phyloP scores from a whole-genome alignment of 1,140 invertebrate genomes.

The Thaumatotibia leucotreta region DNA sequence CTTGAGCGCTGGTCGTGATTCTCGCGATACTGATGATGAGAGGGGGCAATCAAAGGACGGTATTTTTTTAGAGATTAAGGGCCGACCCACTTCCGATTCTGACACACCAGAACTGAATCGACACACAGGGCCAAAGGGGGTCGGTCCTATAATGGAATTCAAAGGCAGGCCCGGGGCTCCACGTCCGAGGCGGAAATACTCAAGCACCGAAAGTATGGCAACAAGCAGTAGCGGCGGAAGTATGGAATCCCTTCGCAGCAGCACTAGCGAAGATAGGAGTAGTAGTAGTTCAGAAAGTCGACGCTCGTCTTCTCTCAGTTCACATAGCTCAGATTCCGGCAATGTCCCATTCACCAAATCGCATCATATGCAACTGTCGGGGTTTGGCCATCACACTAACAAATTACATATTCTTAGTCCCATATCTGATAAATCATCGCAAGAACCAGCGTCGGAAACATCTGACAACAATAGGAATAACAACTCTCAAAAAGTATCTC shows the following conservation, averaged over 20 bases:
- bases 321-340: constrained; percentile 88
- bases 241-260: constrained; percentile 89
- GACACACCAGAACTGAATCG: constrained; percentile 76
- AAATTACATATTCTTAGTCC: constrained; percentile 91
- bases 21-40: constrained; percentile 78
- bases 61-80: constrained; percentile 83
- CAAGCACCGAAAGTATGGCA: constrained; percentile 90
- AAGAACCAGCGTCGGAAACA: constrained; percentile 87
- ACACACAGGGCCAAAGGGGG: constrained; percentile 75
- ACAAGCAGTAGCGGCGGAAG: constrained; percentile 90
- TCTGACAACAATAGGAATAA: constrained; percentile 88
- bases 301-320: constrained; percentile 87
- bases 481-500: constrained; percentile 84
- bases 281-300: constrained; percentile 88
- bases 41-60: constrained; percentile 79
- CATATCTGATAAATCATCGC: constrained; percentile 93
- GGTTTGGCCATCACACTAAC: constrained; percentile 81
- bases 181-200: constrained; percentile 82
- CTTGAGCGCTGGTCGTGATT: constrained; percentile 68
- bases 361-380: constrained; percentile 79
- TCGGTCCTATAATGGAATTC: constrained; percentile 81
- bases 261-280: constrained; percentile 88
- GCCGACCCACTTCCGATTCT: constrained; percentile 79
- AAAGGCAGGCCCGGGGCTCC: constrained; percentile 80
- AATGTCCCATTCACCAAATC: constrained; percentile 78